Base-by-base conservation (phyloP, 2,888 invertebrate genomes). In the Sabellastarte sp. region DNA sequence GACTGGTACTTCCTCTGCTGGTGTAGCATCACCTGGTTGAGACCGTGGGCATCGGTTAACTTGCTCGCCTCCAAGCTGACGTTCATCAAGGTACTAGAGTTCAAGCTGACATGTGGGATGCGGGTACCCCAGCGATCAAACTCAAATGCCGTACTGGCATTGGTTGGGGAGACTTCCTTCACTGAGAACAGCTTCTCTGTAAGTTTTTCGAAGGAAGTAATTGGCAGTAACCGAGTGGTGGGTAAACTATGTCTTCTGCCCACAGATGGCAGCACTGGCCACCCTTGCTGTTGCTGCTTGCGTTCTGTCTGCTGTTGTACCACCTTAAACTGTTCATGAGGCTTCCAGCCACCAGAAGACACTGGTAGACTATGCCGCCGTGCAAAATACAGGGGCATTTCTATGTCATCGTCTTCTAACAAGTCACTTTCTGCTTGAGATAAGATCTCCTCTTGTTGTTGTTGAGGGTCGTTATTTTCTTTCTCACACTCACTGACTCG, bases 291-390 rank as follows among this genome's bases (percentile, higher is more conserved):
- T 15, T 32, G 26, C n/a, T n/a, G n/a, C 24, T 29, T 10, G 53
- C 32, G 24, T n/a, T 59, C 59, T 3, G 26, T 20, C 15, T 50
- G n/a, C 41, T 41, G 41, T 10, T 10, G 10, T 10, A 15, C 10
- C 20, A 41, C 10, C 20, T 10, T 15, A 20, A 41, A 41, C 10
- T 41, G 41, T 10, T 20, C 20, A 41, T 10, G 41, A 20, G 41
- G 10, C 10, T 41, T 10, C 10, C 20, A 41, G 41, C 10, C 10
- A 10, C 10, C 41, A 20, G 41, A 41, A 20, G 41, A 41, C 53
- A 53, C 26, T 4, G 63, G 63, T 26, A 63, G 63, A 29, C 63
- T 63, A 57, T 63, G 63, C 29, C 63, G 15, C 56, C 63, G 26
- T 24, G 52, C n/a, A n/a, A n/a, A n/a, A n/a, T n/a, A n/a, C n/a